Evolutionary conservation across 2,113 vertebrate genomes (phyloP), one percentile per base, ranked within the genome.

Genomic region (Gasterosteus nipponicus): DNA sequence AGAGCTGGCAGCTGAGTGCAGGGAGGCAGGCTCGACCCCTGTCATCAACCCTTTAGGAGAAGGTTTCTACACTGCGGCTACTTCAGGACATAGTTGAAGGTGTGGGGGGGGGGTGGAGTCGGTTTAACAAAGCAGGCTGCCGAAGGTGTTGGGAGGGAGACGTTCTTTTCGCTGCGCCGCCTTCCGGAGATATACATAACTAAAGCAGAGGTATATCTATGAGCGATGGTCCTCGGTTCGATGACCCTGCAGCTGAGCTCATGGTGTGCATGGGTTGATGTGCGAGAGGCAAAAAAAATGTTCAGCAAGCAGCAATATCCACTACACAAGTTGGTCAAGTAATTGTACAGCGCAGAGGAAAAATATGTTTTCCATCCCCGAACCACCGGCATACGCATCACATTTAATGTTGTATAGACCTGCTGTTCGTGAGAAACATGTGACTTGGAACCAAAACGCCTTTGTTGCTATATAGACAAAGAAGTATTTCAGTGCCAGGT

Each of bases 401-500:
- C 63, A 64, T 35, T 86, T 77, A 77, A 82, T 83, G 69, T 87
- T 84, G 35, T 42, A 86, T 49, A 58, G 38, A 61, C 71, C 64
- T 82, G 75, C 68, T 86, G 83, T 72, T 71, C 65, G 39, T 46
- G 54, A 63, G 71, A 66, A 77, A 69, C 53, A 38, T 64, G 26
- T 29, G n/a, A 69, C 61, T 44, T 12, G 15, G 33, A 59, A 71
- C 51, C 59, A 26, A 77, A 79, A 72, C 63, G 47, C 2, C 57
- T 85, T 84, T 75, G 59, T 83, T 74, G 82, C 42, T 66, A 56
- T 86, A 59, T 86, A 54, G 71, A 82, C 66, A 84, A 83, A 82
- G 47, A 65, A 4, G 1, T 53, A 67, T 63, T 77, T 77, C 44
- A 10, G 53, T 46, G 72, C 51, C 63, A 71, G 74, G 59, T 81